Percentiles rank a stretch among this genome's conserved stretches.
phyloP scores from a whole-genome alignment of 2,888 invertebrate genomes.

The Volucella inflata region DNA sequence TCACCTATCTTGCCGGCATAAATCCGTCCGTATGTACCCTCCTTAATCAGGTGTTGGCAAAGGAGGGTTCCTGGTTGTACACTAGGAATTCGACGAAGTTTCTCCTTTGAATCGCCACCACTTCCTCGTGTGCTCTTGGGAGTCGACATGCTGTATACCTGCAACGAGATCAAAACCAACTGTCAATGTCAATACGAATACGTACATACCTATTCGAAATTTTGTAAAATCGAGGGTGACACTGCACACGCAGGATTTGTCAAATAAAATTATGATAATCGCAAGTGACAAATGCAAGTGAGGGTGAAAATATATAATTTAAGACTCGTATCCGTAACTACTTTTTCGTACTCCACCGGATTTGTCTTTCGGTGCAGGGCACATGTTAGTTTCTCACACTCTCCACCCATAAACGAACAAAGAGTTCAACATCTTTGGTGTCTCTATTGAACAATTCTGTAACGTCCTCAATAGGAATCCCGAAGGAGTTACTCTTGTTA shows the following conservation, averaged over 20 bases:
- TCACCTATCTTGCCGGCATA: conserved; percentile 87
- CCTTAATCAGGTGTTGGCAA: conserved; percentile 85
- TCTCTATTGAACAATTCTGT: conserved; percentile 65
- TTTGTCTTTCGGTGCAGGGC: conserved; percentile 4
- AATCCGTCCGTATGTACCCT: conserved; percentile 91
- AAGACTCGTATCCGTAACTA: no score
- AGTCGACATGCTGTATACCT: conserved; percentile 83
- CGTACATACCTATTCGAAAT: no score
- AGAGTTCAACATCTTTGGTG: conserved; percentile 67
- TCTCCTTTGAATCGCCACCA: conserved; percentile 85
- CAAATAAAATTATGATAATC: conserved; percentile 76
- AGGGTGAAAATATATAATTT: conserved; percentile 70
- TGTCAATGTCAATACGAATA: conserved; percentile 35
- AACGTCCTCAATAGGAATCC: conserved; percentile 59
- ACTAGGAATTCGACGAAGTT: conserved; percentile 85
- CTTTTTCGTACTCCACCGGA: background rate
- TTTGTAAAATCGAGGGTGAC: conserved; percentile 2
- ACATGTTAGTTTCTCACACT: conserved; percentile 73
- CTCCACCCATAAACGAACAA: conserved; percentile 22
- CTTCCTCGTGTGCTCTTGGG: conserved; percentile 82
- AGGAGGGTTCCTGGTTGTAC: conserved; percentile 85
- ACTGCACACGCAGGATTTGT: conserved; percentile 41
- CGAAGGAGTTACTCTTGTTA: conserved; percentile 66
- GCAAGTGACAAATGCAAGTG: conserved; percentile 71
- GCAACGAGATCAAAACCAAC: conserved; percentile 71